These are phyloP conservation scores for Malurus alboscapulatus DNA, from an alignment of 2,113 vertebrate genomes.

Conservation along the genomic window DNA sequence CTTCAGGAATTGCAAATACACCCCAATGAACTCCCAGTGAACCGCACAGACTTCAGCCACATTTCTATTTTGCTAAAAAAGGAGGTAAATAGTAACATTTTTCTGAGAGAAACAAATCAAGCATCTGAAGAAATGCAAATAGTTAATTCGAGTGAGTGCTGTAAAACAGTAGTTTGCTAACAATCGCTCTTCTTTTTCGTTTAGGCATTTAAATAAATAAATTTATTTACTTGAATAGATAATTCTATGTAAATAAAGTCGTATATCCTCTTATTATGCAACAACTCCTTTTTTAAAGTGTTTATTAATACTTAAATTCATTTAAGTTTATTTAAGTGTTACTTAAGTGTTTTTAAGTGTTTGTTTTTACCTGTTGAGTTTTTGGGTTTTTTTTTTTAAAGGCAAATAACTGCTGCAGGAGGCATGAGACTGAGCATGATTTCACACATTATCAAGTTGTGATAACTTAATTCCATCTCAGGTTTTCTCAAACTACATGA, in stretches of 20 bases:
- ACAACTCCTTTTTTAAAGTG: not conserved
- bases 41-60: not conserved
- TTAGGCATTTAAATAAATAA: not conserved
- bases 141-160: not conserved
- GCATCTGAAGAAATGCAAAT: not conserved
- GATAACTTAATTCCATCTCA: not conserved
- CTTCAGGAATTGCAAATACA: constrained; percentile 49
- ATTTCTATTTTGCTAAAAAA: not conserved
- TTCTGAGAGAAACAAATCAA: not conserved
- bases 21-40: constrained; percentile 21
- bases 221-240: not conserved
- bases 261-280: not conserved
- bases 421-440: not conserved
- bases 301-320: too few relatives aligned
- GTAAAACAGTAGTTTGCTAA: not conserved
- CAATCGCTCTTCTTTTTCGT: not conserved
- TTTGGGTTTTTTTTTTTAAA: not conserved
- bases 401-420: not conserved
- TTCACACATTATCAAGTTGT: not conserved
- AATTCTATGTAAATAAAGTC: not conserved
- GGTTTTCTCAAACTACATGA: not conserved
- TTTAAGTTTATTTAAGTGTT: too few relatives aligned
- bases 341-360: too few relatives aligned
- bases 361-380: not conserved
- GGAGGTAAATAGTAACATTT: not conserved